Evolutionary conservation across 1,140 invertebrate genomes (phyloP).

Genomic region (Steinernema khuongi): DNA sequence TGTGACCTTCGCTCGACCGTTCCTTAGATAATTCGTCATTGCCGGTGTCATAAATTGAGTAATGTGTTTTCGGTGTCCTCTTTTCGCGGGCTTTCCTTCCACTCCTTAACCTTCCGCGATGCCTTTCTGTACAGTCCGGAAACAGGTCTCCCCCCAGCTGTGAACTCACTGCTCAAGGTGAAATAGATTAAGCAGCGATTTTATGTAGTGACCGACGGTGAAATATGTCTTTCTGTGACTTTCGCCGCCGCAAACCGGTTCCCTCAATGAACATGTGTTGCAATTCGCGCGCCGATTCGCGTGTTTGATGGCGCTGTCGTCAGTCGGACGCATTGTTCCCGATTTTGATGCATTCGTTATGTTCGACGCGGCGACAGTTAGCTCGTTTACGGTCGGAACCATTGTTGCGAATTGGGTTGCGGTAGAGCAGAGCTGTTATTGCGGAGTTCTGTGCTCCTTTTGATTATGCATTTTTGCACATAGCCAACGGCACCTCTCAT

Average conservation of each 20-base stretch:
- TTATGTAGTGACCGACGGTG: not conserved
- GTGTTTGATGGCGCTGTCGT: not conserved
- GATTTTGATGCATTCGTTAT: slow-evolving; percentile 8
- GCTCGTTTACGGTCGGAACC: not conserved
- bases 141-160: not conserved
- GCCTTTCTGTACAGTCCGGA: not conserved
- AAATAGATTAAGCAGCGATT: not conserved
- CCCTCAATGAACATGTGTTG: slow-evolving; percentile 9
- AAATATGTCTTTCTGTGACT: not conserved
- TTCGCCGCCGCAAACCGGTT: slow-evolving; percentile 5
- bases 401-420: not conserved
- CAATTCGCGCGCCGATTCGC: slow-evolving; percentile 10
- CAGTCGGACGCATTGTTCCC: not conserved
- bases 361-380: not conserved
- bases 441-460: no score
- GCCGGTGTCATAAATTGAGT: slow-evolving; percentile 7
- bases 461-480: no score
- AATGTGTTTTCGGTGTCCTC: not conserved
- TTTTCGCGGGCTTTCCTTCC: not conserved
- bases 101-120: not conserved
- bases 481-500: no score
- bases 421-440: no score
- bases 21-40: not conserved
- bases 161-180: not conserved
- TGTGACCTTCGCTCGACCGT: not conserved